Conservation (phyloP, 2,113 vertebrate species). For the Mellivora capensis region DNA sequence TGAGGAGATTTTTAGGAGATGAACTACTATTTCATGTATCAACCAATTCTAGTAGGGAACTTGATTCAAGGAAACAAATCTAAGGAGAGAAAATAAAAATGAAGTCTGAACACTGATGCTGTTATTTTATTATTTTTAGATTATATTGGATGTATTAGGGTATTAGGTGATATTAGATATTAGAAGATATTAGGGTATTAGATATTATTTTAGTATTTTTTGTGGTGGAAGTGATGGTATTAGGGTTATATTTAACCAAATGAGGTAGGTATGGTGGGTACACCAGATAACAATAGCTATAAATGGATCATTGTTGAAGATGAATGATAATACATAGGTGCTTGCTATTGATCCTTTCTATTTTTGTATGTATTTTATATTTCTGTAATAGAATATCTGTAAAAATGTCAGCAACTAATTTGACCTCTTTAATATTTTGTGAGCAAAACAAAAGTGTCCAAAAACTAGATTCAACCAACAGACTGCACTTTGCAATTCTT, state of each 20-base stretch:
- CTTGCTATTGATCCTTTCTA: neutral
- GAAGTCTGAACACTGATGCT: neutral
- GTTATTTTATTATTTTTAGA: neutral
- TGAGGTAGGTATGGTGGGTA: rapidly evolving
- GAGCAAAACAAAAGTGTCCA: neutral
- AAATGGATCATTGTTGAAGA: neutral
- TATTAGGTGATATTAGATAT: neutral
- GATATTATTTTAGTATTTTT: neutral
- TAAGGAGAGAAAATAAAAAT: neutral
- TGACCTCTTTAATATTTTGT: neutral
- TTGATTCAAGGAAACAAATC: neutral
- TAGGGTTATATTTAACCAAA: neutral
- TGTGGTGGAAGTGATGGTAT: neutral
- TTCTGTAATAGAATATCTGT: neutral
- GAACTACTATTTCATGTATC: neutral
- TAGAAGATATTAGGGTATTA: neutral
- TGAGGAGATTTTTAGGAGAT: neutral
- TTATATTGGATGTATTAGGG: too few relatives aligned
- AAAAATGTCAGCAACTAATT: neutral
- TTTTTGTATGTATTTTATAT: neutral
- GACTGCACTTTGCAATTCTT: neutral
- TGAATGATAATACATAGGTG: neutral
- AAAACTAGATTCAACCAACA: neutral
- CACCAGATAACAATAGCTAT: neutral
- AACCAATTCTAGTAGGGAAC: neutral